Base-by-base conservation (phyloP, 1,140 invertebrate genomes). In the Arctopsyche grandis region DNA sequence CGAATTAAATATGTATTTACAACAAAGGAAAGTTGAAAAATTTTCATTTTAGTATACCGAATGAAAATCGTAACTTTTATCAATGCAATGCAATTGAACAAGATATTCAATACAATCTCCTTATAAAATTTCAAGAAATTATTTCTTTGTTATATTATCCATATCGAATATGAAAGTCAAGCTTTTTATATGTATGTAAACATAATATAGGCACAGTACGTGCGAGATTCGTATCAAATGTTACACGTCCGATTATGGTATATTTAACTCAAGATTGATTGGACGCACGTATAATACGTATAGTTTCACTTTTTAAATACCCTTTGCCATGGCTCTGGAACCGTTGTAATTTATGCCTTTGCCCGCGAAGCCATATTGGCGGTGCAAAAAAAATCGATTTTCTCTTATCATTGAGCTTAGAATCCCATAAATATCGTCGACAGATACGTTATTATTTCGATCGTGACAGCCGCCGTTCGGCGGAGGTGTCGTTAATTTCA, bases 321-420 rank as follows among this genome's bases (percentile, higher is more conserved):
- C 63, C 63, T 66, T 66, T 29, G 9, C 24, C 9, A 9, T 12
- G 22, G 16, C 9, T 26, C 16, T 52, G 12, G 26, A 24, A 66
- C 21, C 9, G 63, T 14, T 26, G 21, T 66, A 66, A 26, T 66
- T 29, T 24, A 66, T 22, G 9, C 19, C 56, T 60, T 60, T 7
- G 12, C 48, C 10, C 16, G 10, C n/a, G n/a, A n/a, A n/a, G n/a
- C 48, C 12, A 52, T 14, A 52, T 52, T 14, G 48, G 48, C 63
- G 63, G 56, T 66, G 19, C 24, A 66, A n/a, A 66, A 66, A 66
- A 66, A 66, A 66, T 66, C 63, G 63, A 66, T 66, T 66, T 66
- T 66, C 63, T 22, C 63, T 66, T 66, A 66, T 66, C 63, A 26
- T 29, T 66, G 24, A 29, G 22, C 9, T 66, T 66, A 26, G 63